These are phyloP conservation scores for Notechis scutatus DNA, from an alignment of 2,113 vertebrate species.

Conservation along the genomic window DNA sequence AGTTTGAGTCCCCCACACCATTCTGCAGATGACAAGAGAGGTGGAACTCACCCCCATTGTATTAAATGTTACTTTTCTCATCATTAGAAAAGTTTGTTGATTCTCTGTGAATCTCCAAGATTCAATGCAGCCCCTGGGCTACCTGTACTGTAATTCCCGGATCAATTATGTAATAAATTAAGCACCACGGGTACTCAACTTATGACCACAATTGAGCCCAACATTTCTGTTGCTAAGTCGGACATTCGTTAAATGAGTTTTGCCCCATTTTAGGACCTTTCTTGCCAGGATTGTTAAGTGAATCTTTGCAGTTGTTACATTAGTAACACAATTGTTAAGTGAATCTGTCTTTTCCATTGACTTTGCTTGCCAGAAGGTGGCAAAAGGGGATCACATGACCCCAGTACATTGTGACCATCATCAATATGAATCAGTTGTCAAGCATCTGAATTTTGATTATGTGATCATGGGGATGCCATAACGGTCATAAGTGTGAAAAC, in stretches of 20 bases:
- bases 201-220: background rate
- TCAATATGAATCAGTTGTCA: background rate
- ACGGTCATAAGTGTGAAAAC: background rate
- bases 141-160: background rate
- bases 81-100: background rate
- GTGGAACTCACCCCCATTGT: background rate
- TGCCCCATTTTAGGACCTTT: background rate
- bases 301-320: background rate
- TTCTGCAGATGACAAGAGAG: background rate
- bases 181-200: background rate
- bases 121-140: background rate
- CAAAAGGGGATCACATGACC: background rate
- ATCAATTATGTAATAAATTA: background rate
- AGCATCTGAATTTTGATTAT: too few species aligned
- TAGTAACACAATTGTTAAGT: background rate
- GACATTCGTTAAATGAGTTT: background rate
- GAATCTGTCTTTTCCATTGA: background rate
- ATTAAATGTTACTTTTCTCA: background rate
- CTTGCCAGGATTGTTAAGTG: background rate
- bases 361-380: background rate
- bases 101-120: background rate
- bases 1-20: background rate
- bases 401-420: background rate
- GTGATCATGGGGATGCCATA: background rate
- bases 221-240: background rate